Evolutionary conservation across 2,113 vertebrate species (phyloP), one percentile per base, ranked within the genome.

Genomic region (Arizona elegans): DNA sequence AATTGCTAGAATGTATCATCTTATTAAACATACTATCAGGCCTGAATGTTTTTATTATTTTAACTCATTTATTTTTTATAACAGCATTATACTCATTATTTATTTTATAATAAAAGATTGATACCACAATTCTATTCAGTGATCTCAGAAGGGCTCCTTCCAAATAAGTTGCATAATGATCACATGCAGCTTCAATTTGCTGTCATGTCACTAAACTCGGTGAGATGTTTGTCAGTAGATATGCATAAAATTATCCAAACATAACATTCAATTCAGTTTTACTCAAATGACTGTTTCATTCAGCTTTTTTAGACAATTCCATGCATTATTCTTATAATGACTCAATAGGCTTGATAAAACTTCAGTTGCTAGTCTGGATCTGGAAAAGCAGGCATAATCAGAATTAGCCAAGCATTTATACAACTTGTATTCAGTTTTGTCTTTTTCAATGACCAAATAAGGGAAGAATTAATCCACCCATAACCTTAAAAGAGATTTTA

Each of bases 401-500:
- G 75, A 81, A 81, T 43, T 81, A 9, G 33, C 3, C 75, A 81
- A 19, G 33, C 33, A 81, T 81, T 81, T 21, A 19, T 81, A 38
- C n/a, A 38, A 29, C 7, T 58, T 92, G 29, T 19, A 92, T 38
- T 52, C 19, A 6, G 15, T n/a, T 91, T 91, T 50, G 24, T 11
- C 19, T n/a, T 58, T 56, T 52, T 17, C 10, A 85, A 85, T 81
- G 65, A 55, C 52, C 52, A 17, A 62, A 86, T 8, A 47, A n/a
- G 29, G 12, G 10, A 88, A 29, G 5, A 81, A 33, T 65, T 52
- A 43, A 24, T 62, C 86, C 93, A 33, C 87, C n/a, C 91, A 89
- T 91, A 90, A 93, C 91, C 96, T 96, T 91, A 0, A 7, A 94
- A 56, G 55, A 93, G 93, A 89, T 33, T 88, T 94, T 93, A 1